phyloP scores from a whole-genome alignment of 2,888 invertebrate species.

The Coleophora flavipennella region DNA sequence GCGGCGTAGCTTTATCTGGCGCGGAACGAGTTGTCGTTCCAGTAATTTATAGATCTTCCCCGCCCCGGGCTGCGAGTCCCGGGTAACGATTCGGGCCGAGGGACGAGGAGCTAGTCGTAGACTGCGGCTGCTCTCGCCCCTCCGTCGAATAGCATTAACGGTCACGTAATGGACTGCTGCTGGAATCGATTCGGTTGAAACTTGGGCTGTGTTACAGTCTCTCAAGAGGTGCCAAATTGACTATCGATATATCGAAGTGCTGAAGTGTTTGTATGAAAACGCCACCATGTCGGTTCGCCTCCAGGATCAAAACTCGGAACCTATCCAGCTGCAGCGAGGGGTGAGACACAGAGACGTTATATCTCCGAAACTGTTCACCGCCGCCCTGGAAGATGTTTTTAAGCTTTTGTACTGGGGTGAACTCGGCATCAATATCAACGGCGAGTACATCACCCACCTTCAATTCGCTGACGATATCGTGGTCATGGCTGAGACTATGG shows the following conservation, averaged over 20 bases:
- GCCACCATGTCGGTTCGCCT: too few species aligned
- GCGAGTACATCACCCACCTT: too few species aligned
- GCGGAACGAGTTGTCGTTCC: constrained; percentile 66
- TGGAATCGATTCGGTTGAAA: constrained; percentile 57
- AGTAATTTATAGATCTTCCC: constrained; percentile 67
- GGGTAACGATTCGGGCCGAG: constrained; percentile 46
- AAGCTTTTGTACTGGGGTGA: too few species aligned
- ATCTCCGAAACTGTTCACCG: too few species aligned
- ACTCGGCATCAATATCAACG: too few species aligned
- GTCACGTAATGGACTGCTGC: constrained; percentile 58
- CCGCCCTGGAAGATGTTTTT: too few species aligned
- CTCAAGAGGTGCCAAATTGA: too few species aligned
- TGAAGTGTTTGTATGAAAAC: too few species aligned
- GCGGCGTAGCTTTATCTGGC: constrained; percentile 66
- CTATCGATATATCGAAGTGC: too few species aligned
- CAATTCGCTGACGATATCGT: too few species aligned
- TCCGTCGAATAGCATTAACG: constrained; percentile 52
- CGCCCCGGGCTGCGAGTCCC: constrained; percentile 42
- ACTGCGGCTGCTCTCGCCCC: constrained; percentile 23
- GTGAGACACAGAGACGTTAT: constrained; percentile 21
- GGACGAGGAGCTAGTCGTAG: constrained; percentile 36
- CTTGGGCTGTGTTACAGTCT: constrained; percentile 61
- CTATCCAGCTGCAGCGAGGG: constrained; percentile 49
- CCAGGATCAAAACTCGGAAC: too few species aligned
- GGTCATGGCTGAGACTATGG: too few species aligned